Evolutionary conservation across 1,140 invertebrate species (phyloP), one percentile per base, ranked within the genome.

Genomic region (Ditylenchus dipsaci): DNA sequence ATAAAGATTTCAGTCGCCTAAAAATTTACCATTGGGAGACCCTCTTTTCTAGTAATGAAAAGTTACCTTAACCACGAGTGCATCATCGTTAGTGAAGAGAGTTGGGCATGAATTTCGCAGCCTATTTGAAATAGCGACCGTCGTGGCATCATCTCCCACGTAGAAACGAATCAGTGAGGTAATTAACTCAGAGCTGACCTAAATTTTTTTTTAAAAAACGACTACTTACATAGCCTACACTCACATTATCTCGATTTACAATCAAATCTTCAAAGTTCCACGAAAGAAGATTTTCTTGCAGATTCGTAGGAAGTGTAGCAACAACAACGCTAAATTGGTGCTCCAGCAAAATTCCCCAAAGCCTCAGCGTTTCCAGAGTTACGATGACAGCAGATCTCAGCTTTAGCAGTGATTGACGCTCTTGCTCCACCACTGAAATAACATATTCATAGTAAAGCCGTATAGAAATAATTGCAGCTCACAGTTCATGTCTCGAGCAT

Each of bases 31-130:
- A 56, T 21, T 56, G 15, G 3, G 43, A 78, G 42, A 38, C 79
- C 69, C 26, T 91, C 89, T 59, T 88, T 87, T 9, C 88, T 29
- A 61, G 3, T 29, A 61, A 61, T 8, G n/a, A 33, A 17, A 13
- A 62, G 38, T 42, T 62, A 42, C 90, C 87, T 95, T 92, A 21
- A 93, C 89, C 83, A 91, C 93, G 38, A 92, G 90, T 19, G 92
- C 94, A 86, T 97, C 95, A 86, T 98, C 95, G 77, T 89, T 89
- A 76, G 90, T 90, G 80, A 95, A 98, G 0, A 98, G 86, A 76
- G 90, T 90, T 0, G 95, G 95, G 83, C 95, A 97, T 0, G 93
- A 87, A 80, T 94, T 89, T 60, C 93, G 86, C n/a, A 98, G 84
- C 83, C 90, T 90, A 19, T 86, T 85, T 69, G 91, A 95, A 42